Base-by-base conservation (phyloP, 2,797 vertebrate species). In the Labroides dimidiatus region DNA sequence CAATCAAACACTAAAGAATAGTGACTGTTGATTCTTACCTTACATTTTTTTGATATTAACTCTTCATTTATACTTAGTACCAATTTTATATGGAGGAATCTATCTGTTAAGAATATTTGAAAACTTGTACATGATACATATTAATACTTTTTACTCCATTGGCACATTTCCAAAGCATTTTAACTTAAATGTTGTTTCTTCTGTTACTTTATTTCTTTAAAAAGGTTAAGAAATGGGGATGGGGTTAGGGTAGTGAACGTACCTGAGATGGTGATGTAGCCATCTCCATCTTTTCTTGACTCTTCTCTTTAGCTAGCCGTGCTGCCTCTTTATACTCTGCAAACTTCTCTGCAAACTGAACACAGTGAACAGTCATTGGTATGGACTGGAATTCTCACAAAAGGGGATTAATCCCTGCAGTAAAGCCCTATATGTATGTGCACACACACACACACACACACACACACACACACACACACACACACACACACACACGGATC, bases 311-410 rank as follows among this genome's bases (percentile, higher is more conserved):
- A 69, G 97, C 98, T 52, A 98, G 92, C 69, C 97, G 94, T 0
- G 98, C 98, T 66, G 98, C 97, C 94, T 99, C 97, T 91, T 99
- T 99, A 88, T 99, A 99, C 90, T 99, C 97, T 64, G 96, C 95
- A 95, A 99, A 99, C 91, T 99, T 99, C 86, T 99, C 97, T 90
- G 98, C 97, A 94, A 99, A 99, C 98, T 99, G 89, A 91, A 94
- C 66, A 84, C 60, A 92, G 65, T 81, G 50, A 61, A 80, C 49
- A 57, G 20, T 10, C 24, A 59, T 59, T 54, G 85, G 51, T 51
- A 44, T 41, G 41, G 57, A 54, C 56, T 44, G 23, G 23, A 66
- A 65, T 66, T 81, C 69, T 70, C 27, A 57, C n/a, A 69, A 59
- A 56, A 10, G 24, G 27, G 20, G 45, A 49, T 83, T 84, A 65